Percentiles rank a stretch among this genome's conserved stretches.
Conservation (phyloP, 2,888 invertebrate species). For the Thyatira batis region DNA sequence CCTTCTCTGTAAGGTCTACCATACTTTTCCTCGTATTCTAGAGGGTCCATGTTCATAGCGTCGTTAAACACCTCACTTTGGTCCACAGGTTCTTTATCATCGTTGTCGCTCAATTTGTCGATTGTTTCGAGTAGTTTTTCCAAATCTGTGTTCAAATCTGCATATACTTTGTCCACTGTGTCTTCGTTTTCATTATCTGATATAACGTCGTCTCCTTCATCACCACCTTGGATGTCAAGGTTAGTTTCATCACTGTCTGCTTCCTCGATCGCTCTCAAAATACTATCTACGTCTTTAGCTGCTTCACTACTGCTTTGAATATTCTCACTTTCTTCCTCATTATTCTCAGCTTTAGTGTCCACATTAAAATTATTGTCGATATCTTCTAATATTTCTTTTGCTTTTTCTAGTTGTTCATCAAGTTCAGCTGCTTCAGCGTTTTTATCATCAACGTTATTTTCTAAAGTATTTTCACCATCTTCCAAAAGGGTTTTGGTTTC, state of each 20-base stretch:
- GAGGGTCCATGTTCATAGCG: constrained; percentile 13
- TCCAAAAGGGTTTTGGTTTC: constrained; percentile 25
- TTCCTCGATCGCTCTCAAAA: not conserved
- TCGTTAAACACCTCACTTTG: constrained; percentile 11
- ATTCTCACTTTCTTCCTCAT: constrained; percentile 13
- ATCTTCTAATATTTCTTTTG: constrained; percentile 14
- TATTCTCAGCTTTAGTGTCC: not conserved
- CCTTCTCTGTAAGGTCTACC: constrained; percentile 32
- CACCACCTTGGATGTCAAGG: not conserved
- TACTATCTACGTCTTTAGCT: constrained; percentile 9
- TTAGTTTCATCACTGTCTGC: not conserved
- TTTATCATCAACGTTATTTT: constrained; percentile 9
- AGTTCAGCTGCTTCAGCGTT: too few relatives aligned
- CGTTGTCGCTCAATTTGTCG: constrained; percentile 42
- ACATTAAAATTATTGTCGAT: constrained; percentile 2
- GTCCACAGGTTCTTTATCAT: constrained; percentile 9
- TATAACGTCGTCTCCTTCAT: constrained; percentile 10
- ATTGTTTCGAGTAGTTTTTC: constrained; percentile 51
- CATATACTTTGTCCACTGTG: constrained; percentile 43
- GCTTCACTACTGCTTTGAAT: constrained; percentile 16
- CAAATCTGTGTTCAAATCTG: constrained; percentile 56
- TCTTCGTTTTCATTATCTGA: constrained; percentile 27
- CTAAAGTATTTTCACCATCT: constrained; percentile 15
- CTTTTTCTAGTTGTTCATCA: constrained; percentile 16
- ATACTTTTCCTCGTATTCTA: constrained; percentile 40